Conservation (phyloP, 2,113 vertebrate genomes). For the Camelus dromedarius region DNA sequence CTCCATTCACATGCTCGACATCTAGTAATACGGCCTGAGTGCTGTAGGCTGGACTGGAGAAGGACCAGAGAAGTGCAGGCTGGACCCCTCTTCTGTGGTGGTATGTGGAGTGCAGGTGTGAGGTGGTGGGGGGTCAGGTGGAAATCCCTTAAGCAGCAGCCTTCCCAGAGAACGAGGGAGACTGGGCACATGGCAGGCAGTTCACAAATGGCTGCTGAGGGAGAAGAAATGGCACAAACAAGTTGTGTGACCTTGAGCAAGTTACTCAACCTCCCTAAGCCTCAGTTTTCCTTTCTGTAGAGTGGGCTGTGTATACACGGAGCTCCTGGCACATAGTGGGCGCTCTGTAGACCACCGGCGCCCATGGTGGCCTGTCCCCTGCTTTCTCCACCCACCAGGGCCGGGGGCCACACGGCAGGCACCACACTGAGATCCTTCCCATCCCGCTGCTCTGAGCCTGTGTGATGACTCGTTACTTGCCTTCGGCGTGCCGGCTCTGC, state of each 20-base stretch:
- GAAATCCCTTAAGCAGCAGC: background rate
- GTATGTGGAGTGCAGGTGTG: background rate
- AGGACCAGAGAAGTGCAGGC: background rate
- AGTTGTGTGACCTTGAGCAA: background rate
- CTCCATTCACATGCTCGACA: background rate
- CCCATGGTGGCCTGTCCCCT: too few species aligned
- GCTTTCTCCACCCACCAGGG: background rate
- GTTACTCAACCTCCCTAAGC: background rate
- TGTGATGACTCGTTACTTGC: fast-evolving
- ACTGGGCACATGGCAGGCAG: too few species aligned
- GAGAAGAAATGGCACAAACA: background rate
- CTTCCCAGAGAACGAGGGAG: background rate
- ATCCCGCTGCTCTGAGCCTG: fast-evolving
- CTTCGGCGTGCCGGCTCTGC: fast-evolving
- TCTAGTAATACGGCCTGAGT: background rate
- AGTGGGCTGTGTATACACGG: fast-evolving
- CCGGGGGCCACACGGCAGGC: background rate
- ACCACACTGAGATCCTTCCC: fast-evolving
- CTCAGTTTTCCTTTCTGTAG: background rate
- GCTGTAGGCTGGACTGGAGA: background rate
- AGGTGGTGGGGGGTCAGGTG: too few species aligned
- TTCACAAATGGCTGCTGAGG: background rate
- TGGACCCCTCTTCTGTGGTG: background rate
- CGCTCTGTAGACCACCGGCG: fast-evolving
- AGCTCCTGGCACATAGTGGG: fast-evolving